Evolutionary conservation across 1,140 invertebrate species (phyloP), one percentile per base, ranked within the genome.

Genomic region (Euwallacea similis): DNA sequence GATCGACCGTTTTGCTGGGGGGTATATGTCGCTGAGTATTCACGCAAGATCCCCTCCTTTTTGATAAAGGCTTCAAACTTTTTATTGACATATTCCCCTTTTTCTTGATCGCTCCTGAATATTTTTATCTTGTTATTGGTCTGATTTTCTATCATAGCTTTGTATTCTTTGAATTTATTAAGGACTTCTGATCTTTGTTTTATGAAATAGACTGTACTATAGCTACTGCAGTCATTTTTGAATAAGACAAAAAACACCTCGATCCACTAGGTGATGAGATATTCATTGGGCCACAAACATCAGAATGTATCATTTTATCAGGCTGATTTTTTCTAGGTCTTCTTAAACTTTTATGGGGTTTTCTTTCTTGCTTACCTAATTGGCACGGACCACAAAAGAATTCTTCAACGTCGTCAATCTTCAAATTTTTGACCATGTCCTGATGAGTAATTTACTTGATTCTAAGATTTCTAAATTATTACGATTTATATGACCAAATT

Each of bases 211-310:
- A 83, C 79, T 79, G 75, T 64, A 58, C 76, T 73, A 64, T 79
- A 84, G 69, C 76, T 75, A 61, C 78, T 77, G 9, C 50, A 75
- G 15, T 81, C 79, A 78, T 86, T 84, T 73, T 82, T 85, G 43
- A 85, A 81, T 2, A 81, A 33, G 8, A 85, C 61, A 76, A 84
- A n/a, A n/a, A 83, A 69, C 81, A 85, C 73, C 68, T 74, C 63
- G 78, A 78, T 68, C 82, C 81, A 73, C 79, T 78, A 2, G 82
- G 50, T 8, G 81, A 83, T 21, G 64, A 7, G 3, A 74, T 43
- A 33, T 74, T 76, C 76, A 84, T 81, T 55, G 81, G 81, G 60
- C 82, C 83, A 72, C 42, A 68, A 11, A 68, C 54, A 78, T 85
- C 83, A 11, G 74, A 79, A 66, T 84, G 81, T 7, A 83, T 69